Evolutionary conservation across 2,113 vertebrate genomes (phyloP).

Genomic region (Pungitius pungitius): DNA sequence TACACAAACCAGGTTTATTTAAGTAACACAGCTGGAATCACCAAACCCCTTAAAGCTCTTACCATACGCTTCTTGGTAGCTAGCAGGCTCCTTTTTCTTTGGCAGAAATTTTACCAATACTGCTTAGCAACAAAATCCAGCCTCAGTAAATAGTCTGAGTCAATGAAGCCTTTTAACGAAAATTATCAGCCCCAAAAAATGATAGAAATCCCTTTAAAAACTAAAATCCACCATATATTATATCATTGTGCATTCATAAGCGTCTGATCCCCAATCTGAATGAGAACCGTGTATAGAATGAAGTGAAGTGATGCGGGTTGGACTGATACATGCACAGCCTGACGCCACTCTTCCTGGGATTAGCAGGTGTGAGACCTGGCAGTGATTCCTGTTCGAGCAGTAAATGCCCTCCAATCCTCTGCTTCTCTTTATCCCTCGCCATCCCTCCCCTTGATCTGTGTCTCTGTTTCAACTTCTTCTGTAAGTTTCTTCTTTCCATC

Average conservation of each 20-base stretch:
- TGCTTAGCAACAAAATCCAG: conserved; percentile 47
- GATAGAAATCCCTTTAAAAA: conserved; percentile 26
- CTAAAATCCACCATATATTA: background rate
- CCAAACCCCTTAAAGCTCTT: conserved; percentile 1
- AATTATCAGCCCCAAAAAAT: conserved; percentile 24
- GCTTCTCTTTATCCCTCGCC: conserved; percentile 31
- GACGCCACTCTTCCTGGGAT: conserved; percentile 46
- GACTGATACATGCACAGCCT: conserved; percentile 35
- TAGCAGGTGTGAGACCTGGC: conserved; percentile 25
- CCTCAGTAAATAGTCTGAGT: conserved; percentile 53
- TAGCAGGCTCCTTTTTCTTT: too few species aligned
- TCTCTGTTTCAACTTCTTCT: conserved; percentile 28
- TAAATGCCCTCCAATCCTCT: conserved; percentile 35
- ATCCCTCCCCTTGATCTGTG: background rate
- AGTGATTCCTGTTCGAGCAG: conserved; percentile 34
- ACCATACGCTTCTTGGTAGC: conserved; percentile 40
- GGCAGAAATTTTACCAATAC: conserved; percentile 39
- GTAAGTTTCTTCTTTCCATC: conserved; percentile 19
- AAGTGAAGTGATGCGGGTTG: conserved; percentile 51
- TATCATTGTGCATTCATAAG: background rate
- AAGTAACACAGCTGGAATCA: conserved; percentile 37
- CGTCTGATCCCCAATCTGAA: conserved; percentile 20
- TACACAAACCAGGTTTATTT: conserved; percentile 35
- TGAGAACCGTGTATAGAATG: conserved; percentile 24
- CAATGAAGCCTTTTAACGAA: conserved; percentile 29